Conservation (phyloP, 2,888 invertebrate species). For the Ctenicera cuprea region DNA sequence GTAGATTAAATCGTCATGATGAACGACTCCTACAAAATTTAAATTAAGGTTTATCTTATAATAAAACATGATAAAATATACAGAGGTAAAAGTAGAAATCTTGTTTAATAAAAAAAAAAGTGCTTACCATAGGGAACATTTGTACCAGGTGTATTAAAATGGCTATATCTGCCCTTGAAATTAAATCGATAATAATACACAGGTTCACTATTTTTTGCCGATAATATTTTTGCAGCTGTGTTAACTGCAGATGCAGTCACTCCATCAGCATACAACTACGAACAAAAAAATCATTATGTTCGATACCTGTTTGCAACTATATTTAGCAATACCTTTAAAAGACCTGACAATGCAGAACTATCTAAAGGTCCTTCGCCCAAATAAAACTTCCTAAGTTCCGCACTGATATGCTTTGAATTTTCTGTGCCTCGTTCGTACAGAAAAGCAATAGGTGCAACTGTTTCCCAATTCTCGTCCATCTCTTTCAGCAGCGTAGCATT, state of each 20-base stretch:
- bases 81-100: no score
- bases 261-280: conserved; percentile 77
- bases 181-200: conserved; percentile 80
- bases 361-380: conserved; percentile 71
- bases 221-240: conserved; percentile 77
- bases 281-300: conserved; percentile 56
- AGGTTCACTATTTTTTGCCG: conserved; percentile 74
- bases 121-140: conserved; percentile 65
- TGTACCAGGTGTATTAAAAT: conserved; percentile 74
- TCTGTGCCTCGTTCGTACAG: conserved; percentile 76
- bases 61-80: no score
- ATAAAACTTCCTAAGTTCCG: conserved; percentile 74
- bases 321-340: conserved; percentile 74
- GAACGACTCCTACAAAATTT: conserved; percentile 66
- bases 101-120: no score
- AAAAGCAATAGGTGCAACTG: conserved; percentile 80
- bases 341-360: conserved; percentile 65
- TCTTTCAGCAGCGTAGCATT: conserved; percentile 75
- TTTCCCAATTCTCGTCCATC: conserved; percentile 78
- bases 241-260: conserved; percentile 77
- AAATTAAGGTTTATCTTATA: no score
- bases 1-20: conserved; percentile 74
- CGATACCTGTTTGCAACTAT: no score
- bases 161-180: conserved; percentile 78
- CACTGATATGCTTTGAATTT: conserved; percentile 73